Evolutionary conservation across 2,888 invertebrate species (phyloP).

Genomic region (Perizoma affinitatum): DNA sequence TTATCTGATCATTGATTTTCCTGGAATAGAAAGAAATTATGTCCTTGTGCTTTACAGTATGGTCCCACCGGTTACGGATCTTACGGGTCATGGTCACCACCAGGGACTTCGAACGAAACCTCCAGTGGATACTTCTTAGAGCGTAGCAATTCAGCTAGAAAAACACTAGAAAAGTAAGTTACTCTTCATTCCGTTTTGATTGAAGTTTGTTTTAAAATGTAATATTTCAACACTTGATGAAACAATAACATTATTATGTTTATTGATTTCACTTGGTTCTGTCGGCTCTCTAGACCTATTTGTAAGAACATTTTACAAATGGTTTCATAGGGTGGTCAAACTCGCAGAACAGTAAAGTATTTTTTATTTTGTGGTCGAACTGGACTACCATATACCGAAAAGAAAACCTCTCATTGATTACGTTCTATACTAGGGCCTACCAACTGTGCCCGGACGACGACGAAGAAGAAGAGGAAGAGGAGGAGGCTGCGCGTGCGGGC

Average conservation of each 20-base stretch:
- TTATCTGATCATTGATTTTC: too few relatives aligned
- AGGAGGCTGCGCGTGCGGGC: conserved; percentile 57
- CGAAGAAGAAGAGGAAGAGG: conserved; percentile 77
- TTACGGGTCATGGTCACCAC: conserved; percentile 97
- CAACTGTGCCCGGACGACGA: conserved; percentile 79
- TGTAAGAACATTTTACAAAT: too few relatives aligned
- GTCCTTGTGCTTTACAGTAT: conserved; percentile 57
- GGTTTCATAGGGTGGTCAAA: too few relatives aligned
- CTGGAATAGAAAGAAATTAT: too few relatives aligned
- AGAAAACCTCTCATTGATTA: too few relatives aligned
- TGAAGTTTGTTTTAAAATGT: background rate
- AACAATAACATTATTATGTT: background rate
- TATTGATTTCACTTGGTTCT: too few relatives aligned
- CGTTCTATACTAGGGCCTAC: conserved; percentile 60
- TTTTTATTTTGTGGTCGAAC: too few relatives aligned
- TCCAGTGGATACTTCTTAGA: conserved; percentile 97
- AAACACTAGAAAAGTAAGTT: conserved; percentile 87
- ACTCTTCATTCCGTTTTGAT: background rate
- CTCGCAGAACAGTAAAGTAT: too few relatives aligned
- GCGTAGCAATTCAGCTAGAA: conserved; percentile 95
- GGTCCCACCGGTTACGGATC: conserved; percentile 87
- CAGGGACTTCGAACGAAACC: conserved; percentile 96
- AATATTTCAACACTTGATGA: background rate
- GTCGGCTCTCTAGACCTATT: too few relatives aligned
- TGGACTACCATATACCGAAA: too few relatives aligned